phyloP scores from a whole-genome alignment of 1,140 invertebrate species.

The Lithobius niger region DNA sequence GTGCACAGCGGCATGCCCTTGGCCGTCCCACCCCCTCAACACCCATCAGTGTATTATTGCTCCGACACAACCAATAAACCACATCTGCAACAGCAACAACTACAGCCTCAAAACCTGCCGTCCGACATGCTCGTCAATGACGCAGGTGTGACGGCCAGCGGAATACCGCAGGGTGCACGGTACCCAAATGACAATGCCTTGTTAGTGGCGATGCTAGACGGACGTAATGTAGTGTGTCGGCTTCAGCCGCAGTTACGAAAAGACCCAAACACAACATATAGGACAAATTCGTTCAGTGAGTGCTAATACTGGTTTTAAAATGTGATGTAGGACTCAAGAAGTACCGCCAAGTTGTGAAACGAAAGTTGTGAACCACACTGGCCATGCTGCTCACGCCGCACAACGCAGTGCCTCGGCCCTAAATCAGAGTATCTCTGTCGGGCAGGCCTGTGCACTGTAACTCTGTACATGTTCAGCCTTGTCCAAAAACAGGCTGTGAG shows the following conservation, averaged over 20 bases:
- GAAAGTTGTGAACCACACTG: too few species aligned
- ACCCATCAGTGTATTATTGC: constrained; percentile 12
- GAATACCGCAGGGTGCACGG: constrained; percentile 17
- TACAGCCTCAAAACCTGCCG: not conserved
- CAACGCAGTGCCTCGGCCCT: too few species aligned
- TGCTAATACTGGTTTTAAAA: too few species aligned
- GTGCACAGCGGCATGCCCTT: constrained; percentile 12
- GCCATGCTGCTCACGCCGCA: too few species aligned
- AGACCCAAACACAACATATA: not conserved
- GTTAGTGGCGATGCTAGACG: constrained; percentile 62
- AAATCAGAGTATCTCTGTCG: too few species aligned
- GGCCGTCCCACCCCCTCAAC: constrained; percentile 12
- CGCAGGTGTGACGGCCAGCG: constrained; percentile 16
- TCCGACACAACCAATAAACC: not conserved
- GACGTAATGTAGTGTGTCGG: constrained; percentile 67
- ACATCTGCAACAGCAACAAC: too few species aligned
- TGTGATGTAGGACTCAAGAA: too few species aligned
- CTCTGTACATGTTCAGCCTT: too few species aligned
- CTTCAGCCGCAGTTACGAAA: constrained; percentile 41
- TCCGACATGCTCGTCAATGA: constrained; percentile 14
- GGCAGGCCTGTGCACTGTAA: too few species aligned
- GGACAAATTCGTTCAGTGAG: constrained; percentile 5
- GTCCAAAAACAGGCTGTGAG: too few species aligned
- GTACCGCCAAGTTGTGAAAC: too few species aligned
- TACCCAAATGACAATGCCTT: constrained; percentile 30